phyloP scores from a whole-genome alignment of 2,113 vertebrate species.

The Atherinomorus stipes region DNA sequence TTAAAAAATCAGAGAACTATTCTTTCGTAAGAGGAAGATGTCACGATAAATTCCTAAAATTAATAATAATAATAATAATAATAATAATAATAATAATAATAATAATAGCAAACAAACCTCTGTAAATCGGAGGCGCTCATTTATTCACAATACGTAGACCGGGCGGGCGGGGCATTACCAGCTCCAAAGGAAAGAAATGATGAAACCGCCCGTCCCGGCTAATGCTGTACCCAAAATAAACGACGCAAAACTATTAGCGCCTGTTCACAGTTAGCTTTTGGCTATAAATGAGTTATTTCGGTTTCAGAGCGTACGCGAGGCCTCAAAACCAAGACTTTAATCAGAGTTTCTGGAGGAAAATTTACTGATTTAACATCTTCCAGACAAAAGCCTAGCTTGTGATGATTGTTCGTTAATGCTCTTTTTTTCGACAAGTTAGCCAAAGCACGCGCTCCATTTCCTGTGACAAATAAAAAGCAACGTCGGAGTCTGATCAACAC shows the following conservation, averaged over 20 bases:
- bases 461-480: constrained; percentile 52
- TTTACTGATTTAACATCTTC: rapidly evolving
- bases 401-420: neutral
- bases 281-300: neutral
- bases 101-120: too few species aligned
- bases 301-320: rapidly evolving
- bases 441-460: neutral
- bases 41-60: neutral
- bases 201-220: neutral
- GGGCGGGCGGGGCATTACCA: neutral
- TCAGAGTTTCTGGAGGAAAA: rapidly evolving
- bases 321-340: neutral
- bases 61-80: too few species aligned
- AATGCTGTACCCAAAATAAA: neutral
- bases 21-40: neutral
- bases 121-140: neutral
- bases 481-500: rapidly evolving
- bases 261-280: constrained; percentile 3
- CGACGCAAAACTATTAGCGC: neutral
- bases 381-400: rapidly evolving
- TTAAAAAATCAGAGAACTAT: too few species aligned
- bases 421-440: neutral
- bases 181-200: neutral
- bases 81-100: too few species aligned
- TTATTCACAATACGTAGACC: rapidly evolving